Conservation (phyloP, 2,888 invertebrate species). For the Crematogaster levior region DNA sequence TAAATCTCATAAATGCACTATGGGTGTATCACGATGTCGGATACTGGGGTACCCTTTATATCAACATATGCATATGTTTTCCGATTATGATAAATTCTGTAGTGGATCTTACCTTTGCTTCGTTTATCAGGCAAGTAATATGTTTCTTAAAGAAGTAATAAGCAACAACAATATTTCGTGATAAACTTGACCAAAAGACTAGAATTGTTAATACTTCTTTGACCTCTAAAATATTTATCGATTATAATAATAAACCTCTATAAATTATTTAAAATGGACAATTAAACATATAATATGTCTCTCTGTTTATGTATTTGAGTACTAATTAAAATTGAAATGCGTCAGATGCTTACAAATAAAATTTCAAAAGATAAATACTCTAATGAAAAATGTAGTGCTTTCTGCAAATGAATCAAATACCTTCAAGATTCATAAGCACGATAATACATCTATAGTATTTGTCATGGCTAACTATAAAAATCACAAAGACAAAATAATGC, state of each 20-base stretch:
- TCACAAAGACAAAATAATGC: constrained; percentile 1
- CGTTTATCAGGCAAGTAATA: constrained; percentile 28
- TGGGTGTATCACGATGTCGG: background rate
- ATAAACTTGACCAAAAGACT: background rate
- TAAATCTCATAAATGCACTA: background rate
- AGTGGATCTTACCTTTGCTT: constrained; percentile 7
- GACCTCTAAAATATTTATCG: background rate
- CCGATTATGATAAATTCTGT: constrained; percentile 32
- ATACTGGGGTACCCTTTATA: background rate
- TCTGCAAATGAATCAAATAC: background rate
- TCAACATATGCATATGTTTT: background rate
- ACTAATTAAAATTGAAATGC: background rate
- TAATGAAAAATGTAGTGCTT: constrained; percentile 5
- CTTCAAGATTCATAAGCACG: background rate
- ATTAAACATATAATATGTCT: background rate
- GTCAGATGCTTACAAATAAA: background rate
- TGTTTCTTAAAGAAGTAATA: background rate
- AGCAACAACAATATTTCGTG: background rate
- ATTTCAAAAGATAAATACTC: constrained; percentile 11
- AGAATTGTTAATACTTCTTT: background rate
- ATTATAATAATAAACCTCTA: background rate
- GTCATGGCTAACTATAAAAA: background rate
- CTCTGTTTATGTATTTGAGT: background rate
- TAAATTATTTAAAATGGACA: background rate
- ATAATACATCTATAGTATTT: background rate